A percentile compares a stretch with the other conserved stretches of the same genome.
phyloP scores from a whole-genome alignment of 1,140 invertebrate species.

The Drosophila nikananu region DNA sequence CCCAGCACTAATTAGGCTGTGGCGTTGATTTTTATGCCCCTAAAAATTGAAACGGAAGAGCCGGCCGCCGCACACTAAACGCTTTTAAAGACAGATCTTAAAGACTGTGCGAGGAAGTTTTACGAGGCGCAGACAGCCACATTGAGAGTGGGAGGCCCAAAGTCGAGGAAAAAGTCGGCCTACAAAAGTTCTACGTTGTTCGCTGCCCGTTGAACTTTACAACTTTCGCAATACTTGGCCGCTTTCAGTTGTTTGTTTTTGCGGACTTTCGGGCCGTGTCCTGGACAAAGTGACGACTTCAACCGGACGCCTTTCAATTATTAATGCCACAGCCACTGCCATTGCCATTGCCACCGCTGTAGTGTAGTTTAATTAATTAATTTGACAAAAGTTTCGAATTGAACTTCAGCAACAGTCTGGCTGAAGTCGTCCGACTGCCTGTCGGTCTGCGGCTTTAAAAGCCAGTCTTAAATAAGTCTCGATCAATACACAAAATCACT shows the following conservation, averaged over 20 bases:
- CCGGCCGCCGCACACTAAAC: slow-evolving; percentile 44
- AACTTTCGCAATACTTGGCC: slow-evolving; percentile 65
- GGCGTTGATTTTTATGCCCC: slow-evolving; percentile 76
- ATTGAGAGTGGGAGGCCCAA: background rate
- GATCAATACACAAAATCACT: slow-evolving; percentile 11
- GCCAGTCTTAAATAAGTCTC: slow-evolving; percentile 30
- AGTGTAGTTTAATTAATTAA: slow-evolving; percentile 82
- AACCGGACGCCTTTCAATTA: slow-evolving; percentile 78
- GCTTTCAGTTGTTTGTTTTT: slow-evolving; percentile 65
- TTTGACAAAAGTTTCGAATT: slow-evolving; percentile 80
- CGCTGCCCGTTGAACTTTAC: slow-evolving; percentile 67
- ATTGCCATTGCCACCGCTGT: slow-evolving; percentile 22
- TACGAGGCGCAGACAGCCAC: slow-evolving; percentile 19
- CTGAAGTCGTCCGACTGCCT: background rate
- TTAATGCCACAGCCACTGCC: slow-evolving; percentile 51
- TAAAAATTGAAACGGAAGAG: slow-evolving; percentile 70
- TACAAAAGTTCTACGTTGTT: slow-evolving; percentile 57
- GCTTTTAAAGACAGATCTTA: slow-evolving; percentile 69
- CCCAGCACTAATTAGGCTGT: slow-evolving; percentile 71
- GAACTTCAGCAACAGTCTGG: slow-evolving; percentile 46
- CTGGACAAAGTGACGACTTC: slow-evolving; percentile 58
- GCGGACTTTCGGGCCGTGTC: slow-evolving; percentile 58
- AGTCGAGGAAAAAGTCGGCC: slow-evolving; percentile 41
- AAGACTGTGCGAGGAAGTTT: slow-evolving; percentile 46
- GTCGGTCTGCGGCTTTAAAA: slow-evolving; percentile 36